phyloP scores from a whole-genome alignment of 2,888 invertebrate species.

The Thymelicus lineola region DNA sequence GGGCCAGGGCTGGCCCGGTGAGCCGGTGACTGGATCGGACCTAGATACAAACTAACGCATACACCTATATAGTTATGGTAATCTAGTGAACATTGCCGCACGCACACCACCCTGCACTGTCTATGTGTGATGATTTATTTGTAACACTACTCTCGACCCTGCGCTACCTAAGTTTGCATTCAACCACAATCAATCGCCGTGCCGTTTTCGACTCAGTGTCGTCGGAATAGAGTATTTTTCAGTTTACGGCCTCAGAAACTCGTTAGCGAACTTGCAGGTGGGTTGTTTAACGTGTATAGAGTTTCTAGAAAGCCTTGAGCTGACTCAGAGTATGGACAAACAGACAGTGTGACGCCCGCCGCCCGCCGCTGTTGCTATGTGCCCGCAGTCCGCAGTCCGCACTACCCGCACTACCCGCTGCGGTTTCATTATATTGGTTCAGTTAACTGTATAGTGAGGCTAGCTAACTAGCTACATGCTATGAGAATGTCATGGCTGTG shows the following conservation, averaged over 20 bases:
- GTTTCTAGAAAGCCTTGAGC: constrained; percentile 43
- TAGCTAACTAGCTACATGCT: not conserved
- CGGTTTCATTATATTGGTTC: constrained; percentile 28
- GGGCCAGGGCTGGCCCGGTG: not conserved
- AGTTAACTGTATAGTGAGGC: constrained; percentile 28
- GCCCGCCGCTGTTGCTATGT: constrained; percentile 41
- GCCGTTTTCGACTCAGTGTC: not conserved
- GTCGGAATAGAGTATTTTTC: not conserved
- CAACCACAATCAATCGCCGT: not conserved
- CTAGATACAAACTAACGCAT: constrained; percentile 23
- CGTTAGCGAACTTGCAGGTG: not conserved
- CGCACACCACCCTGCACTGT: constrained; percentile 12
- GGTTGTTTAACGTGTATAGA: constrained; percentile 20
- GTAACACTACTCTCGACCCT: constrained; percentile 36
- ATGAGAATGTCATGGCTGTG: constrained; percentile 19
- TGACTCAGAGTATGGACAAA: constrained; percentile 42
- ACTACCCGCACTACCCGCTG: no score
- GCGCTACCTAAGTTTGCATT: constrained; percentile 20
- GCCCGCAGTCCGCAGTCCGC: no score
- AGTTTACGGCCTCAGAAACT: not conserved
- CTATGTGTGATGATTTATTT: constrained; percentile 37
- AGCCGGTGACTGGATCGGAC: constrained; percentile 3
- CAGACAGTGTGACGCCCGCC: constrained; percentile 47
- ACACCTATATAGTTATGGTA: constrained; percentile 37
- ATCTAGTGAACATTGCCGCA: constrained; percentile 37